A percentile compares a stretch with the other conserved stretches of the same genome.
phyloP scores from a whole-genome alignment of 2,113 vertebrate species.

The Scolopax mira region DNA sequence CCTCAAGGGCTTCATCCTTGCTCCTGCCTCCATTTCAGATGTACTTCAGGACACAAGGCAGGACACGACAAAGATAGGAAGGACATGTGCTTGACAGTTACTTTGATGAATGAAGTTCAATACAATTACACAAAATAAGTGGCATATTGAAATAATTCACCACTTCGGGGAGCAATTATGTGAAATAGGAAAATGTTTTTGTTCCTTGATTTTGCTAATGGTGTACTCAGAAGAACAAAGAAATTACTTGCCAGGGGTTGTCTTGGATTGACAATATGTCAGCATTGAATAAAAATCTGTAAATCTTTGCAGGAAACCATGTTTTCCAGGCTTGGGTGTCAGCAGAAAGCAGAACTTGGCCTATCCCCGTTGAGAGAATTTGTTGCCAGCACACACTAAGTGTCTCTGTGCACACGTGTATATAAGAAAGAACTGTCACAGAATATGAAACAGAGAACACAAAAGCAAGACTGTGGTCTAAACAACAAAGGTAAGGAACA shows the following conservation, averaged over 20 bases:
- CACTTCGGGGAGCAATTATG: neutral
- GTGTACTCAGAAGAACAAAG: neutral
- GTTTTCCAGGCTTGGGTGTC: neutral
- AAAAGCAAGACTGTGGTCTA: neutral
- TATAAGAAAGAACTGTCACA: neutral
- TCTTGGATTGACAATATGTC: neutral
- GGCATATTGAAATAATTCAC: neutral
- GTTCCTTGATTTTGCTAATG: conserved; percentile 1
- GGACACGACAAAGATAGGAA: conserved; percentile 3
- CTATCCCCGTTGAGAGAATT: neutral
- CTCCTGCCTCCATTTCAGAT: neutral
- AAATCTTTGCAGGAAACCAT: neutral
- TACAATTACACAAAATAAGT: neutral
- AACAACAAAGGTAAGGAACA: neutral
- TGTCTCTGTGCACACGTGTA: no score
- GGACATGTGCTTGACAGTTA: neutral
- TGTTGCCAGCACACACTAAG: neutral
- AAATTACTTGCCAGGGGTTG: neutral
- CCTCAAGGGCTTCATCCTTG: neutral
- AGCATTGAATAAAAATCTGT: neutral
- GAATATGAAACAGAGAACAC: neutral
- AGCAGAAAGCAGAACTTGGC: neutral
- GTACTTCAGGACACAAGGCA: neutral
- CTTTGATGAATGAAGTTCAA: neutral
- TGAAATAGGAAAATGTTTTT: neutral